Percentiles rank a stretch among this genome's conserved stretches.
Conservation (phyloP, 2,113 vertebrate genomes). For the Lasiurus cinereus region DNA sequence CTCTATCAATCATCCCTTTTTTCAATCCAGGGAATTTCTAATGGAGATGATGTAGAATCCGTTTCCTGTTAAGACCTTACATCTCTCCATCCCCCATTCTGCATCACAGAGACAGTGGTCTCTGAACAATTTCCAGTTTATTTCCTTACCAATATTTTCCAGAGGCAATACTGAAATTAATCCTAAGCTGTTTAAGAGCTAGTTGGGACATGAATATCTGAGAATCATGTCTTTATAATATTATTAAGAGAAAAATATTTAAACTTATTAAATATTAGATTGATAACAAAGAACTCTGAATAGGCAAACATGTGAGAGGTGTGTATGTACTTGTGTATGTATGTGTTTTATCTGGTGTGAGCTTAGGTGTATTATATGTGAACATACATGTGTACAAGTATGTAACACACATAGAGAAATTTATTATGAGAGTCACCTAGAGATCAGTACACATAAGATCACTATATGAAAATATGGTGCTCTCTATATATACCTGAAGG, state of each 20-base stretch:
- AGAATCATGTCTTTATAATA: background rate
- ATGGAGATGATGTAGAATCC: background rate
- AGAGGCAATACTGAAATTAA: background rate
- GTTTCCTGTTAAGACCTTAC: background rate
- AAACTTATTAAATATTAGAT: background rate
- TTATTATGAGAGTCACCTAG: background rate
- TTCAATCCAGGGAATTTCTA: background rate
- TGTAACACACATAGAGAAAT: background rate
- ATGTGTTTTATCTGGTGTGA: background rate
- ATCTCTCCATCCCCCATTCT: background rate
- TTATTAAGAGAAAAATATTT: background rate
- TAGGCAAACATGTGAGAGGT: background rate
- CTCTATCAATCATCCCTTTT: background rate
- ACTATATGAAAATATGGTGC: background rate
- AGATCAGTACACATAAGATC: background rate
- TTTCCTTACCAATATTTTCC: background rate
- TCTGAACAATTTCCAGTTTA: background rate
- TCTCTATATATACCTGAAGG: background rate
- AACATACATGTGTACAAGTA: background rate
- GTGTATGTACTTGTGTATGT: rapidly evolving
- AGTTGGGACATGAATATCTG: background rate
- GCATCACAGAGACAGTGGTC: background rate
- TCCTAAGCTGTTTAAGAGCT: background rate
- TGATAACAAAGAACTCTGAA: background rate
- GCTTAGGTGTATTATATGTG: background rate